These are phyloP conservation scores for Alloplasta piceator DNA, from an alignment of 2,888 invertebrate species.

Conservation along the genomic window DNA sequence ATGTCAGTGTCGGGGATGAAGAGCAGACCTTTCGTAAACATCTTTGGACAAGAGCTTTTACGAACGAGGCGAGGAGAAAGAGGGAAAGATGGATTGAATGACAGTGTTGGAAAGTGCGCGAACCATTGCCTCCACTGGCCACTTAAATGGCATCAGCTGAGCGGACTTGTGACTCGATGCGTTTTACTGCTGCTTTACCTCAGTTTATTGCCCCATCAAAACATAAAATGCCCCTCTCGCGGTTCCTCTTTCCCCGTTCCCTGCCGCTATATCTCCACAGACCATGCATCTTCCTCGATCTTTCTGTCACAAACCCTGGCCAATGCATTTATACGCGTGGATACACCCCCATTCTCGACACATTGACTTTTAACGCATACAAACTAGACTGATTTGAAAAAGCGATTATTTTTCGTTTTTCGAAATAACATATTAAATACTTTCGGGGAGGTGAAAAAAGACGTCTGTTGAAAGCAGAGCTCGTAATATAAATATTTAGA, in stretches of 20 bases:
- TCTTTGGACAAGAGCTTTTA: conserved; percentile 23
- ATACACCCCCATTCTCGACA: conserved; percentile 71
- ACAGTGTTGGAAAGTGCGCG: conserved; percentile 69
- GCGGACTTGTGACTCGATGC: conserved; percentile 83
- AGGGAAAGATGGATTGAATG: conserved; percentile 65
- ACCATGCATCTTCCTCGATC: background rate
- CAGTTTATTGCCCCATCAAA: conserved; percentile 83
- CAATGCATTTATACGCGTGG: conserved; percentile 77
- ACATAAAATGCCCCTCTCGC: conserved; percentile 80
- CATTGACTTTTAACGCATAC: no score
- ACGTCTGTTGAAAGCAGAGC: no score
- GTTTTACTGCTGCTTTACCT: conserved; percentile 83
- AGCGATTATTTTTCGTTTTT: no score
- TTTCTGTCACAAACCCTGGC: conserved; percentile 23
- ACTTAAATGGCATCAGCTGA: conserved; percentile 82
- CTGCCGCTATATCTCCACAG: conserved; percentile 9
- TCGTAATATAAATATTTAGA: no score
- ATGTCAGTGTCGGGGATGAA: conserved; percentile 41
- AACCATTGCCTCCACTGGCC: conserved; percentile 72
- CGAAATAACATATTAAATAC: no score
- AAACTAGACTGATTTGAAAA: no score
- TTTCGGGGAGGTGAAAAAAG: no score
- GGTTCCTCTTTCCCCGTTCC: conserved; percentile 26
- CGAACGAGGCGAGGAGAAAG: conserved; percentile 48
- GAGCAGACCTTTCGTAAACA: conserved; percentile 20